Base-by-base conservation (phyloP, 2,888 invertebrate genomes). In the Nomada fabriciana region DNA sequence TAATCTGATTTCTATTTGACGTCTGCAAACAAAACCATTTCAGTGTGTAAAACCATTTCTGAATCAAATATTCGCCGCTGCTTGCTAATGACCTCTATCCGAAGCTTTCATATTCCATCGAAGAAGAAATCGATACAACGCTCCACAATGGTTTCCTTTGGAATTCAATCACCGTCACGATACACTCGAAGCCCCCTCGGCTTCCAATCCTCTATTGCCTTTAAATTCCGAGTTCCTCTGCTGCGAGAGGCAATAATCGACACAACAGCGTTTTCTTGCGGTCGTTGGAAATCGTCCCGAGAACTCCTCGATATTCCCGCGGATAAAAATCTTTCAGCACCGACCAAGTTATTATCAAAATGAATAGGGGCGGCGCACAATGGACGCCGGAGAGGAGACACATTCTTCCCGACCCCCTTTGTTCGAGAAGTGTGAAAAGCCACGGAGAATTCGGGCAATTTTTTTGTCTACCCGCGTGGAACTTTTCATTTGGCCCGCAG, bases 391-490 rank as follows among this genome's bases (percentile, higher is more conserved):
- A 20, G 61, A 60, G 61, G 55, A 55, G 55, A 67, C 73, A 78
- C 59, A 53, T 71, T 76, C 72, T 72, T 43, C 43, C 10, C 65
- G 29, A 59, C 20, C 23, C 36, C 57, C 20, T 78, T 86, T 86
- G 82, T 81, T 50, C 57, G 65, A 4, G 36, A 9, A 43, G 82
- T 43, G 82, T 82, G 82, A 82, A 82, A 82, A 73, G 63, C 68
- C 68, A 10, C 65, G 29, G 55, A 55, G 13, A 63, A 68, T 72
- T 80, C 61, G 60, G 64, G 42, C 73, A 76, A 84, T 86, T 81
- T 86, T 83, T 86, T 81, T 81, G 80, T 69, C 67, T 36, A 57
- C 74, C 64, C 29, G 57, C 9, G 36, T 67, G 53, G 60, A 72
- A 65, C 55, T 74, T 76, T 73, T 72, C 61, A 43, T 68, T 80